Conservation (phyloP, 2,888 invertebrate species). For the Lasioglossum figueresi region DNA sequence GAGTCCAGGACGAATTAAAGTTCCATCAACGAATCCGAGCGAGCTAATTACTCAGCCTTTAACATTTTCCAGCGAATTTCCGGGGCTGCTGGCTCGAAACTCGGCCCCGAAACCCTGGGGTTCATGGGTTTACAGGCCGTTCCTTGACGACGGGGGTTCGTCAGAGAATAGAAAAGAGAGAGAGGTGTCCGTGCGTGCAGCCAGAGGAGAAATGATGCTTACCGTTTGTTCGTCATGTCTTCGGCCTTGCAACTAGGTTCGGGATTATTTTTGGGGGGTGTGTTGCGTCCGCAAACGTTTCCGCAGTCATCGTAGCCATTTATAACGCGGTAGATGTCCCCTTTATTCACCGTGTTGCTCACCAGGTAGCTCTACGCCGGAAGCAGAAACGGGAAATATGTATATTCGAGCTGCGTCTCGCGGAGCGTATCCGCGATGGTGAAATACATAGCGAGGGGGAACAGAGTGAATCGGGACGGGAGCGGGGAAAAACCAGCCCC, state of each 20-base stretch:
- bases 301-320: conserved; percentile 88
- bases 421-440: background rate
- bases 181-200: background rate
- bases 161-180: background rate
- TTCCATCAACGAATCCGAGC: conserved; percentile 12
- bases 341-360: conserved; percentile 79
- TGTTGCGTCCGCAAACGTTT: conserved; percentile 87
- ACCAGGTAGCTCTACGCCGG: conserved; percentile 83
- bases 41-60: conserved; percentile 21
- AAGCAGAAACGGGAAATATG: conserved; percentile 7
- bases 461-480: background rate
- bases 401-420: conserved; percentile 6
- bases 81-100: conserved; percentile 1
- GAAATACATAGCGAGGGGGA: background rate
- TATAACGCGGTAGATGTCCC: conserved; percentile 86
- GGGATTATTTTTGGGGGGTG: conserved; percentile 76
- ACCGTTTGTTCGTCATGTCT: conserved; percentile 80
- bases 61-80: conserved; percentile 15
- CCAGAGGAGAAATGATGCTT: conserved; percentile 49
- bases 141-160: background rate
- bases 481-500: background rate
- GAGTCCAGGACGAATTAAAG: conserved; percentile 13
- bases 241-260: conserved; percentile 83
- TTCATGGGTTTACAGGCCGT: background rate
- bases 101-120: background rate